These are phyloP conservation scores for Drosophila ananassae DNA, from an alignment of 1,140 invertebrate species.

Conservation along the genomic window DNA sequence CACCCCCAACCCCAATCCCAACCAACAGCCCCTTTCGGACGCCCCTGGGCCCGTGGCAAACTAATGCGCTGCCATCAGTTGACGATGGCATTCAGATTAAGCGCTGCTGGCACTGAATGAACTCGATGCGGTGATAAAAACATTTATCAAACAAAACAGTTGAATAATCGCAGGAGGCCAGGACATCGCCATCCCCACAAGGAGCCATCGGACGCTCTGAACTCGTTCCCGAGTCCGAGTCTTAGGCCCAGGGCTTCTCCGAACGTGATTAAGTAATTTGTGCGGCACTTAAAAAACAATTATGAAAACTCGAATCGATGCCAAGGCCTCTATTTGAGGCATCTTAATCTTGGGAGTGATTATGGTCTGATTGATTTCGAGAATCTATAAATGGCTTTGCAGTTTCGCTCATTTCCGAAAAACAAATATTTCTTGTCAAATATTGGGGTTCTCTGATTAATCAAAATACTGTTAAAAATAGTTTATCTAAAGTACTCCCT, in stretches of 20 bases:
- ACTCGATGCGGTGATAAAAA: slow-evolving; percentile 84
- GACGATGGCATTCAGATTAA: slow-evolving; percentile 84
- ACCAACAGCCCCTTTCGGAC: background rate
- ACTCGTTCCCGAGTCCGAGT: background rate
- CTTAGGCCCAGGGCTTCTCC: slow-evolving; percentile 16
- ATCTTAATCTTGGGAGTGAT: slow-evolving; percentile 6
- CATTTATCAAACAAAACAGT: slow-evolving; percentile 82
- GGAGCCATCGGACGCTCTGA: slow-evolving; percentile 2
- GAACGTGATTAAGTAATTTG: slow-evolving; percentile 71
- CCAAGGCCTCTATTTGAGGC: slow-evolving; percentile 15
- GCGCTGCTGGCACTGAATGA: slow-evolving; percentile 81
- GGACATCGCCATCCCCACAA: slow-evolving; percentile 8
- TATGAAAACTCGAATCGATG: slow-evolving; percentile 34
- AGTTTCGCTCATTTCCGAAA: background rate
- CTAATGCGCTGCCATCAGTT: slow-evolving; percentile 83
- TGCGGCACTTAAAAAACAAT: slow-evolving; percentile 77
- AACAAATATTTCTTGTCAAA: background rate
- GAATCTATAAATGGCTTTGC: background rate
- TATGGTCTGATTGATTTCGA: slow-evolving; percentile 10
- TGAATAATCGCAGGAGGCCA: slow-evolving; percentile 71
- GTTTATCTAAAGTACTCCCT: background rate
- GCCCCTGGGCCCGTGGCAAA: slow-evolving; percentile 53
- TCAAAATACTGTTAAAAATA: background rate
- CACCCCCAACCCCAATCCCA: background rate
- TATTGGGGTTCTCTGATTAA: background rate